A percentile compares a stretch with the other conserved stretches of the same genome.
phyloP scores from a whole-genome alignment of 2,888 invertebrate genomes.

The Acrobasis consociella region DNA sequence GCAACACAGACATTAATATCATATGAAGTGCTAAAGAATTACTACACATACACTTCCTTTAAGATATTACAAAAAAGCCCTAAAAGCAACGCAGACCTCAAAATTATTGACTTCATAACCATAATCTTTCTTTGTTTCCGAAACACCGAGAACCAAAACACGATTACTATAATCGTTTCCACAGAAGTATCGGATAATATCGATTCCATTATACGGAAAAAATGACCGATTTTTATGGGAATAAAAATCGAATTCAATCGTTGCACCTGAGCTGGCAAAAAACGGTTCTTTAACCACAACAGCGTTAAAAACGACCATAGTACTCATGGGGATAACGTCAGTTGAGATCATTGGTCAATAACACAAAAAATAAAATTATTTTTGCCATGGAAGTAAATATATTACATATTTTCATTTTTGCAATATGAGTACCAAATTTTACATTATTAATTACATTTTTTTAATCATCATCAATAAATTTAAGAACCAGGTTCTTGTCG shows the following conservation, averaged over 20 bases:
- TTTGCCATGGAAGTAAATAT: too few species aligned
- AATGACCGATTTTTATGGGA: constrained; percentile 42
- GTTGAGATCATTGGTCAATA: too few species aligned
- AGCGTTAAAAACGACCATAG: constrained; percentile 16
- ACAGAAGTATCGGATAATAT: constrained; percentile 27
- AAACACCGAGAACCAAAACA: constrained; percentile 29
- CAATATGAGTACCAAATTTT: too few species aligned
- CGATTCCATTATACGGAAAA: constrained; percentile 39
- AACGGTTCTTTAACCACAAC: constrained; percentile 40
- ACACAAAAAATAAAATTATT: too few species aligned
- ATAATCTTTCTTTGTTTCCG: constrained; percentile 26
- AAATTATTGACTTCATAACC: constrained; percentile 16
- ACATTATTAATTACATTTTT: too few species aligned
- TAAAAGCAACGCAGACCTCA: background rate
- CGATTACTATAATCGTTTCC: constrained; percentile 22
- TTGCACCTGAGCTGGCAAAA: constrained; percentile 52
- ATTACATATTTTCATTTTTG: too few species aligned
- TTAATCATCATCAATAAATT: too few species aligned
- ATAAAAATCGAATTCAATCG: constrained; percentile 50
- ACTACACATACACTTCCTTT: too few species aligned
- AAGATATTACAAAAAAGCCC: background rate
- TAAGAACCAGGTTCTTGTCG: too few species aligned
- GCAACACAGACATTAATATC: background rate
- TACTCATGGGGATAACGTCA: background rate
- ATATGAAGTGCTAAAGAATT: too few species aligned